phyloP scores from a whole-genome alignment of 2,797 vertebrate species.

The Aphelocoma californica region DNA sequence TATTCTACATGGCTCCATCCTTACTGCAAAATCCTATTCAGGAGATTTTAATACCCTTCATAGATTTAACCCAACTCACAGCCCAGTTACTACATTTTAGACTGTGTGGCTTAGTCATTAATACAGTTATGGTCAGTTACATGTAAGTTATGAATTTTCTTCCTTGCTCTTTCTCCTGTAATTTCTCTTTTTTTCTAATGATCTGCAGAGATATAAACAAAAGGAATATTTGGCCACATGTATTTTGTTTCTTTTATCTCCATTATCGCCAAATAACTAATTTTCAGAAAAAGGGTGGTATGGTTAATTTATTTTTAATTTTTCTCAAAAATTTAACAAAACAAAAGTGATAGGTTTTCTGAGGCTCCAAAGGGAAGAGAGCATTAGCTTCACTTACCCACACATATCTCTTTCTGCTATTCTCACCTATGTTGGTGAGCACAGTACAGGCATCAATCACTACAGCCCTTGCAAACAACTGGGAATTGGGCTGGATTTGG shows the following conservation, averaged over 20 bases:
- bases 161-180: neutral
- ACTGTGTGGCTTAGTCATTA: neutral
- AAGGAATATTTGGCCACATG: neutral
- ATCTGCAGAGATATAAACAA: neutral
- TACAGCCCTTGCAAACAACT: fast-evolving
- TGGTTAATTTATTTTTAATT: neutral
- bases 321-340: neutral
- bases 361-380: neutral
- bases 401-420: neutral
- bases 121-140: neutral
- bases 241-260: neutral
- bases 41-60: neutral
- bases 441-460: neutral
- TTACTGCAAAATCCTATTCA: neutral
- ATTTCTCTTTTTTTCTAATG: neutral
- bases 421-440: neutral
- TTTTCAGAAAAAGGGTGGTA: fast-evolving
- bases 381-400: neutral
- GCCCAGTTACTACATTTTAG: neutral
- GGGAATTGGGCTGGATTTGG: neutral
- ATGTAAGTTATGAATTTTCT: neutral
- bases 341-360: neutral
- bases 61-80: neutral
- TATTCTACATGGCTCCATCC: neutral
- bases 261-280: neutral